These are phyloP conservation scores for Mobula birostris DNA, from an alignment of 2,113 vertebrate genomes.

Conservation along the genomic window DNA sequence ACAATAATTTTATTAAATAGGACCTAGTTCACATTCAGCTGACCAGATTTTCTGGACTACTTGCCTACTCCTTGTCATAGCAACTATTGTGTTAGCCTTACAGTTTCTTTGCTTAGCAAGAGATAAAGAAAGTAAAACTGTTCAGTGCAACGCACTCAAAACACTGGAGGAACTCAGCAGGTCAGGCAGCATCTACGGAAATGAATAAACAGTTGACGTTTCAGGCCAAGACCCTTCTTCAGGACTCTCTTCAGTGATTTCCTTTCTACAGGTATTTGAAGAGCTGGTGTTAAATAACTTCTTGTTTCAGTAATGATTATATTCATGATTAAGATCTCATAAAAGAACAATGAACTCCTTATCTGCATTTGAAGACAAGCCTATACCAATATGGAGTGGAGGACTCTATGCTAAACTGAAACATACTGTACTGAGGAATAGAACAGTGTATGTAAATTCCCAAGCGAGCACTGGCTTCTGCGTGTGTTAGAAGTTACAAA, in stretches of 20 bases:
- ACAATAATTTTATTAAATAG: neutral
- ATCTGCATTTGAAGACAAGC: neutral
- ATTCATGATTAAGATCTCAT: neutral
- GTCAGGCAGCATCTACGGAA: too few species aligned
- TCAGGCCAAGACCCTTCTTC: too few species aligned
- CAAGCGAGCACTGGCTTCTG: neutral
- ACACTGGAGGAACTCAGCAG: too few species aligned
- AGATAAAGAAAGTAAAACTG: neutral
- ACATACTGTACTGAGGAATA: neutral
- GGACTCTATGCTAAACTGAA: neutral
- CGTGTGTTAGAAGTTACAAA: neutral
- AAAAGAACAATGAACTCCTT: constrained; percentile 29
- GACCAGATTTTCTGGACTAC: neutral
- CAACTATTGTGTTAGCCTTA: neutral
- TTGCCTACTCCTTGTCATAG: neutral
- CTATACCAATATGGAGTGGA: neutral
- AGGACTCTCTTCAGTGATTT: neutral
- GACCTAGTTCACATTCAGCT: neutral
- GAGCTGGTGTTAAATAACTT: neutral
- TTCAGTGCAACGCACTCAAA: neutral
- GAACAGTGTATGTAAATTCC: neutral
- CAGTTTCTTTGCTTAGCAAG: neutral
- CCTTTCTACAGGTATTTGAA: neutral
- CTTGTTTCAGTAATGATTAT: constrained; percentile 9
- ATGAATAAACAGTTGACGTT: too few species aligned